Percentiles rank a stretch among this genome's conserved stretches.
Evolutionary conservation across 2,888 invertebrate genomes (phyloP).

Genomic region (Meteorus colon): DNA sequence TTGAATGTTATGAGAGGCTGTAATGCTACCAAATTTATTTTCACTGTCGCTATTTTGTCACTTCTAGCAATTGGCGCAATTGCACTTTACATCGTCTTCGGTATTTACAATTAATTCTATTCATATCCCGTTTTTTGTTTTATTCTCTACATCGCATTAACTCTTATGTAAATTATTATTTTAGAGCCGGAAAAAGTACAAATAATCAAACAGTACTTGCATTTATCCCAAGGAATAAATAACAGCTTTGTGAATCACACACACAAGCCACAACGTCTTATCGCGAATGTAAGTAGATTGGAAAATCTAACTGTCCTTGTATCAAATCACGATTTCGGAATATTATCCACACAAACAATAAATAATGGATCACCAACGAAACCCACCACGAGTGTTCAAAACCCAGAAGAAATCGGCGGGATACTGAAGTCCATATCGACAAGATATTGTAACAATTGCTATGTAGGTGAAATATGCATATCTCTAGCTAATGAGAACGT

Average conservation of each 20-base stretch:
- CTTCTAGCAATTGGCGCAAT: conserved; percentile 67
- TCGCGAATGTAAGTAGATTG: conserved; percentile 38
- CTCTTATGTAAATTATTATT: conserved; percentile 41
- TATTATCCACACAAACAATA: background rate
- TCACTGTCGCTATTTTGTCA: conserved; percentile 61
- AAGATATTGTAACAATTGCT: conserved; percentile 69
- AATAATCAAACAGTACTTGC: conserved; percentile 70
- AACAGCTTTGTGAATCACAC: conserved; percentile 38
- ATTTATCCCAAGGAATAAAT: conserved; percentile 60
- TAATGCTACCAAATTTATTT: conserved; percentile 62
- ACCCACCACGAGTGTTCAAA: background rate
- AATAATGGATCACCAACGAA: background rate
- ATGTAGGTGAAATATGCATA: conserved; percentile 77
- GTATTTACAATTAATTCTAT: conserved; percentile 53
- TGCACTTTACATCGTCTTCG: conserved; percentile 69
- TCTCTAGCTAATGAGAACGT: conserved; percentile 78
- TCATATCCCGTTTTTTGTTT: conserved; percentile 30
- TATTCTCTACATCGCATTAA: conserved; percentile 41
- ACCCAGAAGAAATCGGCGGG: background rate
- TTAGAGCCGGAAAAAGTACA: conserved; percentile 70
- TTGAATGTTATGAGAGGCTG: conserved; percentile 64
- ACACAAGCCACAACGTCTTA: conserved; percentile 34
- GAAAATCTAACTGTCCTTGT: conserved; percentile 28
- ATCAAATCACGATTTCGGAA: background rate
- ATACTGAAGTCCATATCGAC: conserved; percentile 12